Conservation (phyloP, 2,113 vertebrate genomes). For the Lathamus discolor region DNA sequence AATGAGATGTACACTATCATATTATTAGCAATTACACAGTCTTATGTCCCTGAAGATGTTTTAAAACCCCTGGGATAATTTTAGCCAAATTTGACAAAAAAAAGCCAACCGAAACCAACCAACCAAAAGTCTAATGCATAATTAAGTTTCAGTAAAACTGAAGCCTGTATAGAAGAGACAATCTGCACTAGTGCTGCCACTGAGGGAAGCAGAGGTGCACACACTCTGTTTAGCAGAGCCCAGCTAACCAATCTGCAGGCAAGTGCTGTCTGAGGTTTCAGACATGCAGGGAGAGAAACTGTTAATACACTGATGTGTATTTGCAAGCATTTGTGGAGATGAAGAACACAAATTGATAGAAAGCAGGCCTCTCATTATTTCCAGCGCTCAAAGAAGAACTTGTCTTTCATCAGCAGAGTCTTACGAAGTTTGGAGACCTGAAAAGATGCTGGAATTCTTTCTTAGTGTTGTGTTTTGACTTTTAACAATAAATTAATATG, state of each 20-base stretch:
- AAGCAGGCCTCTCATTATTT: not conserved
- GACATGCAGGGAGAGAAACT: not conserved
- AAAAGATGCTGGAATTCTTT: not conserved
- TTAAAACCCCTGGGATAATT: not conserved
- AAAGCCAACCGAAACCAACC: too few species aligned
- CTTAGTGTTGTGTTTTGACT: not conserved
- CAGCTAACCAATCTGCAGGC: not conserved
- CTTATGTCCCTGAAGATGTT: not conserved
- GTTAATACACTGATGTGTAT: not conserved
- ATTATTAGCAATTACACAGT: not conserved
- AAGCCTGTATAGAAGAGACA: not conserved
- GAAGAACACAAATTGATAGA: not conserved
- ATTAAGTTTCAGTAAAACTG: not conserved
- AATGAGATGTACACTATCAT: not conserved
- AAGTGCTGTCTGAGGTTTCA: not conserved
- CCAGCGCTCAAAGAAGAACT: not conserved
- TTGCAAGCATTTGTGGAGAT: not conserved
- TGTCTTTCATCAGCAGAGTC: not conserved
- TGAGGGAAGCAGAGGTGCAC: not conserved
- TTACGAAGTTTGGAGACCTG: not conserved
- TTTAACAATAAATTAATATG: not conserved
- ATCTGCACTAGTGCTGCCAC: not conserved
- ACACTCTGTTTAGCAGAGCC: not conserved
- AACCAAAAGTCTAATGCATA: not conserved
- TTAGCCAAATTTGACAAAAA: not conserved